Evolutionary conservation across 2,888 invertebrate genomes (phyloP).

Genomic region (Chrysolina americana): DNA sequence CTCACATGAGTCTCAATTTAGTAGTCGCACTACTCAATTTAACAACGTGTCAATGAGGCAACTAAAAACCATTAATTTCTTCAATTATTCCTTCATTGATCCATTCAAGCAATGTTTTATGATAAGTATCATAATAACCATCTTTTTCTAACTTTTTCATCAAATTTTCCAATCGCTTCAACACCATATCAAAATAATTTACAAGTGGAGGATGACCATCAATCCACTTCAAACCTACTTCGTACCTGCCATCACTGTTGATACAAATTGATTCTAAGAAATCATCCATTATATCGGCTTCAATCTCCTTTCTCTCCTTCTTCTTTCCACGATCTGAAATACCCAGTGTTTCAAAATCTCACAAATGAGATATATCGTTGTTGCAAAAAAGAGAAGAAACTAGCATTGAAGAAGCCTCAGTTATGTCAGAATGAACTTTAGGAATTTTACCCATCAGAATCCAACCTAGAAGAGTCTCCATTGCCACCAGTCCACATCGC

Average conservation of each 20-base stretch:
- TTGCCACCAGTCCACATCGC: slow-evolving; percentile 49
- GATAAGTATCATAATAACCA: too few species aligned
- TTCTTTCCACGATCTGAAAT: not conserved
- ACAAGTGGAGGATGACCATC: not conserved
- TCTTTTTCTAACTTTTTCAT: not conserved
- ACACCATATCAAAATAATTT: not conserved
- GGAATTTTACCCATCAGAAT: slow-evolving; percentile 17
- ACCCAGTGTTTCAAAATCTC: not conserved
- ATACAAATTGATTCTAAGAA: not conserved
- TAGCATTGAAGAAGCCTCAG: not conserved
- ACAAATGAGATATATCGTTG: not conserved
- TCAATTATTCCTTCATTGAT: not conserved
- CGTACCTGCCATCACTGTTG: too few species aligned
- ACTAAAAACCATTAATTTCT: not conserved
- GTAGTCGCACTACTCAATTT: slow-evolving; percentile 7
- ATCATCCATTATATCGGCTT: not conserved
- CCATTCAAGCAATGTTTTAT: slow-evolving; percentile 1
- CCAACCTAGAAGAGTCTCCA: slow-evolving; percentile 47
- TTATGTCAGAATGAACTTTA: not conserved
- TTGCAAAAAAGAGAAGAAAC: not conserved
- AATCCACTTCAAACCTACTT: not conserved
- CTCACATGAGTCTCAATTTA: not conserved
- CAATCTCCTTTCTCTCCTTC: not conserved
- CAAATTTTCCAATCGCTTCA: not conserved
- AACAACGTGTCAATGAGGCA: not conserved